Percentiles rank a stretch among this genome's conserved stretches.
Conservation (phyloP, 1,140 invertebrate species). For the Caenorhabditis inopinata region DNA sequence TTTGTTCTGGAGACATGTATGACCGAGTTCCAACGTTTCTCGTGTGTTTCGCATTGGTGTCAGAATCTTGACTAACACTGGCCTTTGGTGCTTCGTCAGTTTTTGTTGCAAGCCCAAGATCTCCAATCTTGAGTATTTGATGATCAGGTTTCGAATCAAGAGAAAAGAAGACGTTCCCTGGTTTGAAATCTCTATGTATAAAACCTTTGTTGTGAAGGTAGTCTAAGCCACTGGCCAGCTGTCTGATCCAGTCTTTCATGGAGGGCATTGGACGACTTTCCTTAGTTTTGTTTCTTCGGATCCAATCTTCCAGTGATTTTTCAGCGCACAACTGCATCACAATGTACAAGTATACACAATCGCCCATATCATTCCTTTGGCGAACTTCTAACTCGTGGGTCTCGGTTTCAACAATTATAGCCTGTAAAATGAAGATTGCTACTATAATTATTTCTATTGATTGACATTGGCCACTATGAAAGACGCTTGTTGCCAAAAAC, state of each 20-base stretch:
- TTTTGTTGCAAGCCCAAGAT: constrained; percentile 88
- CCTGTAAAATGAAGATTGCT: constrained; percentile 25
- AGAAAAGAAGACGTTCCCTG: constrained; percentile 93
- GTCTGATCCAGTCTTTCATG: constrained; percentile 74
- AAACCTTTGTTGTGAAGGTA: constrained; percentile 87
- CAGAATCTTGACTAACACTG: constrained; percentile 18
- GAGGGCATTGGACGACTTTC: background rate
- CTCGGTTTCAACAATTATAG: constrained; percentile 34
- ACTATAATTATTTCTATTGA: too few relatives aligned
- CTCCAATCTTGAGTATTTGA: constrained; percentile 88
- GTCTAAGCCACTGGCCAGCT: constrained; percentile 88
- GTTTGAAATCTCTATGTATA: constrained; percentile 93
- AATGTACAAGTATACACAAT: constrained; percentile 82
- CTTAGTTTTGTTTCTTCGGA: constrained; percentile 66
- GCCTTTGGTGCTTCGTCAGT: constrained; percentile 70
- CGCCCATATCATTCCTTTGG: constrained; percentile 45
- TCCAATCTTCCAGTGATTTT: constrained; percentile 86
- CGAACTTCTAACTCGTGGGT: constrained; percentile 43
- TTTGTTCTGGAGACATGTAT: constrained; percentile 93
- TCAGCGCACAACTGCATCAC: constrained; percentile 92
- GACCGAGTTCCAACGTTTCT: constrained; percentile 81
- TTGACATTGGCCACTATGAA: too few relatives aligned
- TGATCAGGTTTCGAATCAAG: constrained; percentile 67
- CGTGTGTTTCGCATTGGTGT: constrained; percentile 70
- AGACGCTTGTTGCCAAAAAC: too few relatives aligned